Base-by-base conservation (phyloP, 2,113 vertebrate species). In the Apus apus region DNA sequence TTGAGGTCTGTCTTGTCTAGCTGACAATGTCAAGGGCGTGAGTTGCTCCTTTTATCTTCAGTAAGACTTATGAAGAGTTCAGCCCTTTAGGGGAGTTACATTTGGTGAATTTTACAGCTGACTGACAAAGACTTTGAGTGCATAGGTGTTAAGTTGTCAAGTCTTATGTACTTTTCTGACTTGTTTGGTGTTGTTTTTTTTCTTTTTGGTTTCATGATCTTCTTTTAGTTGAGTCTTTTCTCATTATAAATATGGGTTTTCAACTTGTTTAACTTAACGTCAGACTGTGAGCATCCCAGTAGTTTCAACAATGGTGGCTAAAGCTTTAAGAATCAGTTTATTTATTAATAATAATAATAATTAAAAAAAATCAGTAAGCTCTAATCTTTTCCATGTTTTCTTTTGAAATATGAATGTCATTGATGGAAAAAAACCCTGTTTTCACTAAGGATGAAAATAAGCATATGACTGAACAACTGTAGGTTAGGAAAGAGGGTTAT, bases 11-110 rank as follows among this genome's bases (percentile, higher is more conserved):
- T 34, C 64, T 78, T 38, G 58, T 76, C 0, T 81, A 45, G 26
- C 30, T 95, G 74, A 43, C 26, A 16, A 3, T 43, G n/a, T 43
- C 77, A 73, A n/a, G 61, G 62, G 57, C 66, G 53, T n/a, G 62
- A 92, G n/a, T 45, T 85, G 81, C 32, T 89, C 11, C 64, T 89
- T 89, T 82, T 22, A 76, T 65, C 34, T 85, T 85, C 57, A 61
- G 0, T 36, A 9, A 71, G 65, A 21, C 30, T 34, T 45, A 10
- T 18, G 65, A 71, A 77, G 45, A 66, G 50, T 62, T 82, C 22
- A 5, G 13, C 45, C 46, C 22, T 26, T 43, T 70, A 11, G 29
- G 50, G 25, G 13, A 83, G 22, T 34, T 82, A 16, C 8, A 2
- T 68, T 93, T 72, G 66, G 40, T 68, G 40, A 23, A 32, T 56